Percentiles rank a stretch among this genome's conserved stretches.
Evolutionary conservation across 2,888 invertebrate species (phyloP).

Genomic region (Lycaena phlaeas): DNA sequence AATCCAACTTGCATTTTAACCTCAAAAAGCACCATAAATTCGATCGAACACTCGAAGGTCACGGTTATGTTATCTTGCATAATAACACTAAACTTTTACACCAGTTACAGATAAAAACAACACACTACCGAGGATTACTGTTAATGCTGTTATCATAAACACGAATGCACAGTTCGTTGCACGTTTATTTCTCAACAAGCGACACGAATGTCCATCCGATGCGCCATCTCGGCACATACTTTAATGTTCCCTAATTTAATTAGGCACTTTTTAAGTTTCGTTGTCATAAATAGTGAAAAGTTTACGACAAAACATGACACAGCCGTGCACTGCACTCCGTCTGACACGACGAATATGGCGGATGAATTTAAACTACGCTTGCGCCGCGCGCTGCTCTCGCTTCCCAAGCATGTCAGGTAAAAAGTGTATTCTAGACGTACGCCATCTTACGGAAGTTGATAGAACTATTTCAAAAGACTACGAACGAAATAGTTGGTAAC

Average conservation of each 20-base stretch:
- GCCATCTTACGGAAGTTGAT: conserved; percentile 33
- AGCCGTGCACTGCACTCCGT: conserved; percentile 66
- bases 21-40: conserved; percentile 65
- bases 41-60: conserved; percentile 66
- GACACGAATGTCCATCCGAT: conserved; percentile 46
- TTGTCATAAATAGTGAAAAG: conserved; percentile 54
- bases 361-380: conserved; percentile 71
- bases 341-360: conserved; percentile 73
- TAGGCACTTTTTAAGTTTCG: conserved; percentile 48
- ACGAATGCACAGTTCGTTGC: conserved; percentile 66
- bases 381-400: conserved; percentile 34
- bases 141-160: conserved; percentile 69
- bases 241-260: conserved; percentile 40
- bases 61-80: conserved; percentile 66
- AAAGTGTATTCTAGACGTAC: conserved; percentile 35
- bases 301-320: conserved; percentile 68
- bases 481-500: background rate
- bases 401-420: conserved; percentile 44
- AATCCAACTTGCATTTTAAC: conserved; percentile 71
- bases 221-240: conserved; percentile 56
- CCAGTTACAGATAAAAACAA: conserved; percentile 55
- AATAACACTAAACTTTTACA: conserved; percentile 54
- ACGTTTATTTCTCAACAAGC: conserved; percentile 59
- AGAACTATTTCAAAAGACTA: conserved; percentile 24
- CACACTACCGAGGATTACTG: conserved; percentile 58